Evolutionary conservation across 2,113 vertebrate genomes (phyloP).

Genomic region (Saguinus midas): DNA sequence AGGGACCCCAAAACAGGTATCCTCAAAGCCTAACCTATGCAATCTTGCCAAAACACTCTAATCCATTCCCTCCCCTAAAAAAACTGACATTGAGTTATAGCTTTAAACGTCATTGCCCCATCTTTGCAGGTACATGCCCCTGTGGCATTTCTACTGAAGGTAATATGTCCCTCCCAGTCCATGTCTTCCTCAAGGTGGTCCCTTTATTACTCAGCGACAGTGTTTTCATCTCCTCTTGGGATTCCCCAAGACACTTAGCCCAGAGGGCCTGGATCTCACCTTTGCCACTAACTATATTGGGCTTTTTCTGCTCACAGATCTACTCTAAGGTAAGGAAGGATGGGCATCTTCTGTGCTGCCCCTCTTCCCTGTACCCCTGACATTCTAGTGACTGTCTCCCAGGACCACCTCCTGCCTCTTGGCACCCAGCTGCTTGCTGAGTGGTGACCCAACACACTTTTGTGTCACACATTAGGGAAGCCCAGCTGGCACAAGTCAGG

Average conservation of each 20-base stretch:
- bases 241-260: constrained; percentile 82
- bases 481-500: background rate
- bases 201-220: background rate
- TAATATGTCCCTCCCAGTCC: background rate
- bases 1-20: background rate
- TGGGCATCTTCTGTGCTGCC: background rate
- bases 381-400: background rate
- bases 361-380: background rate
- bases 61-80: background rate
- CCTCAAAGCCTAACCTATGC: background rate
- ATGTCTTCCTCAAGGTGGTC: background rate
- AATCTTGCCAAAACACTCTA: background rate
- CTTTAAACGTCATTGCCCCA: background rate
- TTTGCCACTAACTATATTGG: constrained; percentile 92
- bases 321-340: constrained; percentile 87
- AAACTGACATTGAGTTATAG: background rate
- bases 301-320: constrained; percentile 91
- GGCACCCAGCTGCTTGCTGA: background rate
- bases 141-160: background rate
- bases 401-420: background rate
- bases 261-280: constrained; percentile 86
- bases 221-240: constrained; percentile 77
- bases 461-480: background rate
- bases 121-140: background rate
- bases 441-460: background rate